Conservation (phyloP, 2,797 vertebrate species). For the Peromyscus melanophrys region DNA sequence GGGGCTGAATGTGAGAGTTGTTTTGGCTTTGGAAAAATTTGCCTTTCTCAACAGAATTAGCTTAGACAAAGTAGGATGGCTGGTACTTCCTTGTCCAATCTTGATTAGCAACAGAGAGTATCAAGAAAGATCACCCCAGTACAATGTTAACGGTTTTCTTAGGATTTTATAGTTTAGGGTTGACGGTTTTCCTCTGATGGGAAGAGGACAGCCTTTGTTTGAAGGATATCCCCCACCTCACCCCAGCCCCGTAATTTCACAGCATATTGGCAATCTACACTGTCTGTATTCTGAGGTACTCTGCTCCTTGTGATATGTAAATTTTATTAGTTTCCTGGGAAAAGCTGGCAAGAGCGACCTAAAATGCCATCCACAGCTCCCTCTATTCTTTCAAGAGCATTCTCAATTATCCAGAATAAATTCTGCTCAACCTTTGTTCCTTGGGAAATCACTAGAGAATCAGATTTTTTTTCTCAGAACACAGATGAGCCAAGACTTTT, state of each 20-base stretch:
- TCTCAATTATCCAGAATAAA: neutral
- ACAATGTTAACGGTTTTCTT: constrained; percentile 4
- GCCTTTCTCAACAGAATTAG: constrained; percentile 6
- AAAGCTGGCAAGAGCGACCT: constrained; percentile 1
- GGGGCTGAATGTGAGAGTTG: neutral
- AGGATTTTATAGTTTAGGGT: constrained; percentile 24
- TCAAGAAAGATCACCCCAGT: neutral
- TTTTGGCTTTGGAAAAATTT: constrained; percentile 11
- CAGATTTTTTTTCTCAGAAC: constrained; percentile 8
- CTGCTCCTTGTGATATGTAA: neutral
- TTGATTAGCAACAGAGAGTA: constrained; percentile 8
- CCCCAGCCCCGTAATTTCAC: neutral
- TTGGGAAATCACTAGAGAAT: constrained; percentile 13
- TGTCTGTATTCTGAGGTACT: neutral
- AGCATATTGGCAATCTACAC: neutral
- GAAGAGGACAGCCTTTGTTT: neutral
- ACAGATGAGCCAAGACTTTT: constrained; percentile 21
- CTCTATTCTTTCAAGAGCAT: constrained; percentile 35
- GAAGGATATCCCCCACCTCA: neutral
- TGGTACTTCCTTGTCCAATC: neutral
- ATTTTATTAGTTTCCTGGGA: neutral
- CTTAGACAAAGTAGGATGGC: neutral
- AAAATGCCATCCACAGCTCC: neutral
- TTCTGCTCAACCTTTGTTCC: neutral
- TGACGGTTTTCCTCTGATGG: constrained; percentile 8